Conservation (phyloP, 2,113 vertebrate species). For the Lamprologus tigripictilis region DNA sequence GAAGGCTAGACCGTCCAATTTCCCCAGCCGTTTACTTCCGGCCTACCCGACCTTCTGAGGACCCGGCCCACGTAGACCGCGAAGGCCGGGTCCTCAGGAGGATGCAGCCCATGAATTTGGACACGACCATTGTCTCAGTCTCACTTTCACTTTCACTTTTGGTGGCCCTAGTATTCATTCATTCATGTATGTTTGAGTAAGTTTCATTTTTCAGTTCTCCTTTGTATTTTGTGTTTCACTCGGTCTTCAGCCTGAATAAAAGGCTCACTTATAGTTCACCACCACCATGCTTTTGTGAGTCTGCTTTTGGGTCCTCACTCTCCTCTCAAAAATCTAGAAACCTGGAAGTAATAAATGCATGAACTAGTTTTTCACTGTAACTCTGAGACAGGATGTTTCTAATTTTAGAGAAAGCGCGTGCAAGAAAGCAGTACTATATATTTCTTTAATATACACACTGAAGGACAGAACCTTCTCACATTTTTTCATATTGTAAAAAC, state of each 20-base stretch:
- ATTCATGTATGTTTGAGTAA: accelerated
- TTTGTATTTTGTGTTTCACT: not conserved
- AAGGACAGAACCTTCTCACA: not conserved
- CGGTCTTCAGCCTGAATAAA: not conserved
- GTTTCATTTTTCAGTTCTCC: not conserved
- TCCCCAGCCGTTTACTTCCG: no score
- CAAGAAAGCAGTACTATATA: not conserved
- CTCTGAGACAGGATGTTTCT: not conserved
- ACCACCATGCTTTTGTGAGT: accelerated
- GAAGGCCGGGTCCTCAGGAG: no score
- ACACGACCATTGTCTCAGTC: not conserved
- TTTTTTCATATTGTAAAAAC: not conserved
- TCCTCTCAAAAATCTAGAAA: not conserved
- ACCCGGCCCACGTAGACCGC: accelerated
- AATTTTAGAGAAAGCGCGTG: accelerated
- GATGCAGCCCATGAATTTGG: no score
- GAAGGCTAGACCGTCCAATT: no score
- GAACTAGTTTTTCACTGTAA: not conserved
- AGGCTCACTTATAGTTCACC: not conserved
- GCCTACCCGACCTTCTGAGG: no score
- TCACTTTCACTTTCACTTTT: not conserved
- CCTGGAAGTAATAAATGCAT: not conserved
- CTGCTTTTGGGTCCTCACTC: not conserved
- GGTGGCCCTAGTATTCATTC: not conserved
- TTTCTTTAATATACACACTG: not conserved